Evolutionary conservation across 2,113 vertebrate species (phyloP).

Genomic region (Myrmecophaga tridactyla): DNA sequence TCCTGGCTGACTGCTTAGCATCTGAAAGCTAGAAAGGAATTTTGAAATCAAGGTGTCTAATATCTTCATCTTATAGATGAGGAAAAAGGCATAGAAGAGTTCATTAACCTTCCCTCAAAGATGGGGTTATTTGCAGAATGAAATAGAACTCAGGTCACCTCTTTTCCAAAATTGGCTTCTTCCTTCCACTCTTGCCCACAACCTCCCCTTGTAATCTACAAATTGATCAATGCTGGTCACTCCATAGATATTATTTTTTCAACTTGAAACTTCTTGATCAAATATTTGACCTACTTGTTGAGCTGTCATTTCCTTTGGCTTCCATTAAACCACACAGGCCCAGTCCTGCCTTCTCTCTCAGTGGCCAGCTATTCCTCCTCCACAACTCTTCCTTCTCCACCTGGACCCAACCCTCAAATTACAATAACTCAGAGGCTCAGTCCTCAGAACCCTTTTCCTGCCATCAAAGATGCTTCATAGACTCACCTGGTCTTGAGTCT

Average conservation of each 20-base stretch:
- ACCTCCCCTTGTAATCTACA: neutral
- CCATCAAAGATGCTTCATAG: neutral
- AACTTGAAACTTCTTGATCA: neutral
- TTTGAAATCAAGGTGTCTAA: neutral
- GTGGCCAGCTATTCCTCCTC: neutral
- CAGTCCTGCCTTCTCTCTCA: neutral
- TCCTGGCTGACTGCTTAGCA: neutral
- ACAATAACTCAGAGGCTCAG: neutral
- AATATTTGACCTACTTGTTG: neutral
- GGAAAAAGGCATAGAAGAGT: neutral
- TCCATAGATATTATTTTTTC: neutral
- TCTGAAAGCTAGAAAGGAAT: neutral
- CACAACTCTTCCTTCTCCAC: neutral
- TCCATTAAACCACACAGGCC: neutral
- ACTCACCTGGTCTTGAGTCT: neutral
- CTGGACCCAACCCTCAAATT: neutral
- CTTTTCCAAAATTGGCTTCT: neutral
- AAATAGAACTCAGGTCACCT: neutral
- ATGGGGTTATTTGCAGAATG: neutral
- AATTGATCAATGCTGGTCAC: neutral
- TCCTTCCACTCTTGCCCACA: neutral
- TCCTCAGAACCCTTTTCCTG: neutral
- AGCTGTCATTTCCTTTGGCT: neutral
- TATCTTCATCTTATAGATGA: neutral
- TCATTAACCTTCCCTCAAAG: neutral